Conservation (phyloP, 92 coral and sea anemone species). For the Hydrozoanthus gracilis region DNA sequence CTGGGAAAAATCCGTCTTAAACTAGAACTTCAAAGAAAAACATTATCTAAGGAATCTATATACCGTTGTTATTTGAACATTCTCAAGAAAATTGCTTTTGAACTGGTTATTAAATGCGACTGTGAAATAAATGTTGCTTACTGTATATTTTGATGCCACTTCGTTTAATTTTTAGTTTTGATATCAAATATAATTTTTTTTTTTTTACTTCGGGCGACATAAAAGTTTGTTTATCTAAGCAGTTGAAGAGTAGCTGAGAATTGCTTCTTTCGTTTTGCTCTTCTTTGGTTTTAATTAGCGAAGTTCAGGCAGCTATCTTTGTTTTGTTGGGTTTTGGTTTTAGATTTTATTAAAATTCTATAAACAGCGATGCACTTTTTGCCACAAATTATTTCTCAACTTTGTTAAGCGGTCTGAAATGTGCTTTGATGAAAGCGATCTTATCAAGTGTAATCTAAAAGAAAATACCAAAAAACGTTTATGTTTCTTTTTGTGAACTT, state of each 20-base stretch:
- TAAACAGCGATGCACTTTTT: not conserved
- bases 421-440: not conserved
- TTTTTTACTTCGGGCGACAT: not conserved
- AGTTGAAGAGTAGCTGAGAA: not conserved
- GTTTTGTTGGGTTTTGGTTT: conserved; percentile 7
- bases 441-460: not conserved
- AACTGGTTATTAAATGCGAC: too few species aligned
- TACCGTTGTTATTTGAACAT: too few species aligned
- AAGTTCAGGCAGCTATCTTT: not conserved
- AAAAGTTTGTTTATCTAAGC: not conserved
- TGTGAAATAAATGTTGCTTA: not conserved
- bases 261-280: not conserved
- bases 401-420: not conserved
- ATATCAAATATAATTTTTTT: not conserved
- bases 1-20: not conserved
- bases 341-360: not conserved
- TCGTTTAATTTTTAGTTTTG: not conserved
- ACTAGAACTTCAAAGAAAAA: too few species aligned
- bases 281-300: not conserved
- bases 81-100: too few species aligned
- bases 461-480: not conserved
- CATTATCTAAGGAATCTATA: too few species aligned
- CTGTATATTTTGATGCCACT: not conserved
- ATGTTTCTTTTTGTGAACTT: not conserved
- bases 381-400: not conserved